Percentiles rank a stretch among this genome's conserved stretches.
phyloP scores from a whole-genome alignment of 2,888 invertebrate species.

The Ophion ellenae region DNA sequence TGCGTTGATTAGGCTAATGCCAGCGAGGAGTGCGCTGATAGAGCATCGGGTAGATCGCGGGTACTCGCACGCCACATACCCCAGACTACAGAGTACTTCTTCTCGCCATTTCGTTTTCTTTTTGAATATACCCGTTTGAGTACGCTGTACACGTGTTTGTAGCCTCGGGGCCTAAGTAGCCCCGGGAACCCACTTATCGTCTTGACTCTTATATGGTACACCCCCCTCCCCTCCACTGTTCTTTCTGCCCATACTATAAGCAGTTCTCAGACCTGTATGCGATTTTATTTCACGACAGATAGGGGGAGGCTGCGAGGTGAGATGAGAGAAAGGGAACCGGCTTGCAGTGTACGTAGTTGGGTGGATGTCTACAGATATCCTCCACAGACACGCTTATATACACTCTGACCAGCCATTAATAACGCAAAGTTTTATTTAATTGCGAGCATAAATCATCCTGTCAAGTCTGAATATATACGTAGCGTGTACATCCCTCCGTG shows the following conservation, averaged over 20 bases:
- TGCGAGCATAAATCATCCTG: constrained; percentile 67
- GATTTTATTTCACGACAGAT: constrained; percentile 61
- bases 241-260: constrained; percentile 49
- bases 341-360: constrained; percentile 41
- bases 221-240: constrained; percentile 7
- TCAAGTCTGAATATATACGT: constrained; percentile 39
- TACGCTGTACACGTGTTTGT: constrained; percentile 50
- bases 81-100: constrained; percentile 14
- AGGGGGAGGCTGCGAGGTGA: constrained; percentile 36
- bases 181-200: constrained; percentile 66
- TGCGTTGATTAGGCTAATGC: constrained; percentile 71
- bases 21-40: constrained; percentile 58
- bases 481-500: not conserved
- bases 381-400: not conserved
- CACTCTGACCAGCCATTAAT: constrained; percentile 60
- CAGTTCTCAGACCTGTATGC: constrained; percentile 60
- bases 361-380: constrained; percentile 12
- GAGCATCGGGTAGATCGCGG: constrained; percentile 60
- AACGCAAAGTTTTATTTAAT: constrained; percentile 68
- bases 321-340: constrained; percentile 55
- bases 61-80: constrained; percentile 48
- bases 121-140: not conserved
- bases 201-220: constrained; percentile 60
- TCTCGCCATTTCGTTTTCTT: not conserved
- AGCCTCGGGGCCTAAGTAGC: constrained; percentile 57